A percentile compares a stretch with the other conserved stretches of the same genome.
Evolutionary conservation across 2,888 invertebrate genomes (phyloP).

Genomic region (Chaitophorus viminalis): DNA sequence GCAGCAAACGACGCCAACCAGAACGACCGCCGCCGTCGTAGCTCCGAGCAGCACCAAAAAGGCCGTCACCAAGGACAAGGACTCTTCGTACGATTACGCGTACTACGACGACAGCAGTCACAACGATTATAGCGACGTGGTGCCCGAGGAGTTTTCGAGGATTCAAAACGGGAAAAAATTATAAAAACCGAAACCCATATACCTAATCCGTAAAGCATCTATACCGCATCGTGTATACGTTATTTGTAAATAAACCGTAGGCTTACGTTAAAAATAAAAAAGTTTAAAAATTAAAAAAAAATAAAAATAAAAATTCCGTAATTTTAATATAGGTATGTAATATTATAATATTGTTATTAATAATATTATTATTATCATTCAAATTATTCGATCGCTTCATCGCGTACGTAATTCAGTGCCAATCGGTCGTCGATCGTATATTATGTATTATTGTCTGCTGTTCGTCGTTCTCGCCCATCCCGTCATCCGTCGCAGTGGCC

Average conservation of each 20-base stretch:
- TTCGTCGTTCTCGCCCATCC: background rate
- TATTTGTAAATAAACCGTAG: conserved; percentile 59
- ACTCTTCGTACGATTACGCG: conserved; percentile 80
- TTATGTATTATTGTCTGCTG: no score
- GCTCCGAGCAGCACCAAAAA: conserved; percentile 52
- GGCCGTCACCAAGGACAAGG: conserved; percentile 47
- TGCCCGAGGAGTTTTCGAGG: conserved; percentile 65
- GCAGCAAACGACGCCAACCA: conserved; percentile 67
- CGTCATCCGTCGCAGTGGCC: background rate
- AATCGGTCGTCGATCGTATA: no score
- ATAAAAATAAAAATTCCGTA: background rate
- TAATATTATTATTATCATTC: no score
- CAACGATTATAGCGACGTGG: conserved; percentile 68
- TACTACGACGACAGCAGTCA: conserved; percentile 79
- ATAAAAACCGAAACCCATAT: background rate
- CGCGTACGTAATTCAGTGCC: background rate
- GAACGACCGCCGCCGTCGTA: conserved; percentile 67
- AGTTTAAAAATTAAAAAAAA: background rate
- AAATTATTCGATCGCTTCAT: background rate
- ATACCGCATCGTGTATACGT: conserved; percentile 33
- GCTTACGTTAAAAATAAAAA: background rate
- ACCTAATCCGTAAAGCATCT: conserved; percentile 13
- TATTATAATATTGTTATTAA: no score
- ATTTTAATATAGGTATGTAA: no score
- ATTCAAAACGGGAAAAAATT: conserved; percentile 61